Base-by-base conservation (phyloP, 2,888 invertebrate genomes). In the Limnephilus rhombicus region DNA sequence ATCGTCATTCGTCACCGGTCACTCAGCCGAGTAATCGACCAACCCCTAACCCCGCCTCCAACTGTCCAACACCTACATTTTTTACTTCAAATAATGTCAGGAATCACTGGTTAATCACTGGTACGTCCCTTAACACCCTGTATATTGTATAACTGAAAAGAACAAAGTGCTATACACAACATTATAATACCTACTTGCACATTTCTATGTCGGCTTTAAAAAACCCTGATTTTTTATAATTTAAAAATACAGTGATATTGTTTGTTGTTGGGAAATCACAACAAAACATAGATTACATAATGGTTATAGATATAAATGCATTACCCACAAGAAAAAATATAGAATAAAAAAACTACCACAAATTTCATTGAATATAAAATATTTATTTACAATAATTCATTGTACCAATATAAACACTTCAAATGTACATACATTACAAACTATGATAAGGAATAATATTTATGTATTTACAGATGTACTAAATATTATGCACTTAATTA, bases 321-420 rank as follows among this genome's bases (percentile, higher is more conserved):
- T 68, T 24, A 24, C 68, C 68, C 24, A 24, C 24, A 24, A 68
- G 68, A 24, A 68, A 68, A 24, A 68, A 24, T 68, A 53, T 7
- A 68, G 1, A 68, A n/a, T 68, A 68, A 68, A 49, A 41, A 24
- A 68, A 68, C 24, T 68, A 68, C 68, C 68, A n/a, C 24, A 68
- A 68, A 68, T 68, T 68, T 68, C 24, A 24, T 68, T n/a, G 24
- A 68, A 68, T 68, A 68, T 68, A 68, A 68, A 68, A 68, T 68
- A 68, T 68, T 68, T 68, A 68, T 68, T 68, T 68, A 68, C 68
- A 68, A 68, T 68, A 68, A n/a, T 68, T 68, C 68, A 68, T 68
- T 68, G 24, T 68, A 24, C 68, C 68, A 68, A 68, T 68, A 68
- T 68, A 68, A 68, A 68, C 68, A 68, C 68, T 68, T 68, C 68